Base-by-base conservation (phyloP, 30 jellyfish, hydroid and myxozoan genomes). In the Nemopilema nomurai region DNA sequence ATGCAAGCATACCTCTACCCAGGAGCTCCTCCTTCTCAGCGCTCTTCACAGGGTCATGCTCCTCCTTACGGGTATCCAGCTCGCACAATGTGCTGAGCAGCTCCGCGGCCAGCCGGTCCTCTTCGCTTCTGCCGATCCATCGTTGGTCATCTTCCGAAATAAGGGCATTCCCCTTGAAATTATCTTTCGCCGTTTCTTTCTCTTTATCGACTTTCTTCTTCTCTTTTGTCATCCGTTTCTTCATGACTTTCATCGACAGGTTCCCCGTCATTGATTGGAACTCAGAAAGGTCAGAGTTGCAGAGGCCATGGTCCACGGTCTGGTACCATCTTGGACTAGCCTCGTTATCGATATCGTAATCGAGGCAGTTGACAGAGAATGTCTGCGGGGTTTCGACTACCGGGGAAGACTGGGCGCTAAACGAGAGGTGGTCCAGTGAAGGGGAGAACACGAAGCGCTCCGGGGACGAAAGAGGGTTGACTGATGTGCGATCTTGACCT, bases 361-460 rank as follows among this genome's bases (percentile, higher is more conserved):
- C 79, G 91, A 83, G 91, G 86, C 82, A 50, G 75, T 26, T 51
- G 16, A 71, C 91, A 31, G 84, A 70, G 85, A 83, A 71, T 28
- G 76, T 53, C 67, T 75, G 91, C 20, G 91, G 91, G 6, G 91
- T 83, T 8, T 29, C 65, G 26, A 29, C 65, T 19, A 29, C 70
- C 0, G 72, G 84, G 0, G 90, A 51, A 18, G 83, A 30, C 27
- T 30, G 57, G 57, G 57, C 57, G 13, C 57, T 41, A 41, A 41
- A 41, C 13, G 57, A 41, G 57, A 41, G 57, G 13, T 41, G 57
- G 13, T 41, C 57, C 57, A 41, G 57, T 41, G 57, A 41, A 3
- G 57, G 57, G 13, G 57, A 41, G 57, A 41, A 41, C 9, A 41
- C 57, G 13, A 41, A 41, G 13, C 57, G 57, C 57, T 41, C 57